Conservation (phyloP, 1,140 invertebrate species). For the Pogonus chalceus region DNA sequence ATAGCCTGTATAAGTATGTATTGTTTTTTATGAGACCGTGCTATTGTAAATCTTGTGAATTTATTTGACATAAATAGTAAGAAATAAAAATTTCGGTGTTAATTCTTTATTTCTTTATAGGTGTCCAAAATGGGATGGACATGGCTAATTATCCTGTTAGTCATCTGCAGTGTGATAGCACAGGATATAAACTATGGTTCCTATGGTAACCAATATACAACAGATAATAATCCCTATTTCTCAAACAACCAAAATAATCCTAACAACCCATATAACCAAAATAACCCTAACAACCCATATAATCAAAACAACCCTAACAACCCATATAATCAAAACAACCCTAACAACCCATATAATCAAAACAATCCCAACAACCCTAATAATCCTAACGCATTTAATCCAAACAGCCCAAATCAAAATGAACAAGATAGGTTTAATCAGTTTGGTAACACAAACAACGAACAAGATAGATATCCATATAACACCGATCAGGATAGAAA, state of each 20-base stretch:
- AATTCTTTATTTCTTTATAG: too few relatives aligned
- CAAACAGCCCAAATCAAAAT: constrained; percentile 14
- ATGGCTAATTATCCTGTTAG: constrained; percentile 11
- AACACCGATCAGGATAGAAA: constrained; percentile 25
- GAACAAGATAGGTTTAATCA: constrained; percentile 16
- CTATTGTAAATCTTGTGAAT: too few relatives aligned
- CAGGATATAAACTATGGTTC: constrained; percentile 11
- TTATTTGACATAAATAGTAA: too few relatives aligned
- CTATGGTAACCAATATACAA: background rate
- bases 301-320: constrained; percentile 6
- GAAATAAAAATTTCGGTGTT: too few relatives aligned
- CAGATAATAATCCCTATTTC: background rate
- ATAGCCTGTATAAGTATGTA: too few relatives aligned
- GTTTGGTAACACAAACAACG: constrained; percentile 11
- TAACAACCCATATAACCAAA: too few relatives aligned
- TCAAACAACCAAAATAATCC: constrained; percentile 8
- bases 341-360: constrained; percentile 16
- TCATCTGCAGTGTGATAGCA: constrained; percentile 12
- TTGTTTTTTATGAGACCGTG: too few relatives aligned
- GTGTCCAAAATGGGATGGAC: background rate
- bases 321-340: constrained; percentile 1
- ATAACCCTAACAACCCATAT: constrained; percentile 7
- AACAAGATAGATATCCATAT: background rate
- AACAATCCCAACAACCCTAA: constrained; percentile 14
- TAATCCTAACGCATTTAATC: constrained; percentile 18